Evolutionary conservation across 2,888 invertebrate species (phyloP).

Genomic region (Crepidodera aurea): DNA sequence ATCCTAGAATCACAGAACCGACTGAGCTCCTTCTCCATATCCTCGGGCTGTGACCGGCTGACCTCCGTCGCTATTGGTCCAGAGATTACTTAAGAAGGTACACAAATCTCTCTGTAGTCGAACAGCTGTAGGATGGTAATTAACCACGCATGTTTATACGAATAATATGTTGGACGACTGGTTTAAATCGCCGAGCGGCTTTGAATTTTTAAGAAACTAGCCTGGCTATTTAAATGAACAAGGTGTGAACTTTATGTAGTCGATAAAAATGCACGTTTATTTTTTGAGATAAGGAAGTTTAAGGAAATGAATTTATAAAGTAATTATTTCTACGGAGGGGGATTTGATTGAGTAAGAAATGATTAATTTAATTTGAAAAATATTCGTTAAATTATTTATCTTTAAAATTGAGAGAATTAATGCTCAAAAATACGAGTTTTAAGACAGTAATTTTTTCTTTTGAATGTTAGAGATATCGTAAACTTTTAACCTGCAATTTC

Average conservation of each 20-base stretch:
- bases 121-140: conserved; percentile 31
- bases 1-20: background rate
- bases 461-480: too few species aligned
- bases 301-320: background rate
- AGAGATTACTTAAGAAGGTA: conserved; percentile 51
- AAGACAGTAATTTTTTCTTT: too few species aligned
- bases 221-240: conserved; percentile 22
- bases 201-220: conserved; percentile 21
- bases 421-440: too few species aligned
- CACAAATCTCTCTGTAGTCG: conserved; percentile 34
- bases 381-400: too few species aligned
- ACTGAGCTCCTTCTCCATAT: conserved; percentile 23
- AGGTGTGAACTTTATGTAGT: conserved; percentile 26
- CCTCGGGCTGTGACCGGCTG: conserved; percentile 52
- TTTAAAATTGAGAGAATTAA: too few species aligned
- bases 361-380: too few species aligned
- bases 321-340: background rate
- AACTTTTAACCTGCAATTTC: background rate
- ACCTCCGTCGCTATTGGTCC: conserved; percentile 57
- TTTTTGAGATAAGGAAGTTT: conserved; percentile 6
- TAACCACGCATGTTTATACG: background rate
- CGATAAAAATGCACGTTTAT: conserved; percentile 16
- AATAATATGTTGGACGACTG: conserved; percentile 1
- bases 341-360: too few species aligned
- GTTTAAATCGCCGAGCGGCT: conserved; percentile 23